Percentiles rank a stretch among this genome's conserved stretches.
These are phyloP conservation scores for Protobothrops mucrosquamatus DNA, from an alignment of 2,113 vertebrate species.

Conservation along the genomic window DNA sequence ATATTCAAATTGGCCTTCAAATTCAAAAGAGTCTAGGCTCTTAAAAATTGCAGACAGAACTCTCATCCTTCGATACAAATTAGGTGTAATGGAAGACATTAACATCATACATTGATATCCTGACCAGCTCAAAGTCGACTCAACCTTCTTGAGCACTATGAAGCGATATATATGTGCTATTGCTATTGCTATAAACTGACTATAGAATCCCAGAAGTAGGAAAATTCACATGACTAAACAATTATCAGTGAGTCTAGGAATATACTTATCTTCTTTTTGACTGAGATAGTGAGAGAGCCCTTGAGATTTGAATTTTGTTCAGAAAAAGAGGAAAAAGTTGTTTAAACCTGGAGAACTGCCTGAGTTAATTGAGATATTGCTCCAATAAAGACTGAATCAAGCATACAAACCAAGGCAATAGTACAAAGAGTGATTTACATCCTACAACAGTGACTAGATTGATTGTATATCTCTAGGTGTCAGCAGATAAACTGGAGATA, in stretches of 20 bases:
- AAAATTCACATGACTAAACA: neutral
- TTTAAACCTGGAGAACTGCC: constrained; percentile 39
- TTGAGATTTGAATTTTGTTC: constrained; percentile 22
- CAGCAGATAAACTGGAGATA: constrained; percentile 21
- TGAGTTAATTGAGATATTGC: constrained; percentile 22
- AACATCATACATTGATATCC: neutral
- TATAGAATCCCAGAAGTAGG: neutral
- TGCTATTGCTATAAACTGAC: neutral
- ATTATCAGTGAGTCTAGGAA: constrained; percentile 14
- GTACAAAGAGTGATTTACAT: constrained; percentile 44
- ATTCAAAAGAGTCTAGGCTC: neutral
- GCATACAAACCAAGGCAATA: neutral
- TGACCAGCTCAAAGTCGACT: neutral
- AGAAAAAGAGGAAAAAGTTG: constrained; percentile 37
- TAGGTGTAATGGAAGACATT: neutral
- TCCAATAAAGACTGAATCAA: constrained; percentile 17
- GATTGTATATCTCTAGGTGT: constrained; percentile 8
- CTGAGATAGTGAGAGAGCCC: neutral
- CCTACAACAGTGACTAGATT: constrained; percentile 32
- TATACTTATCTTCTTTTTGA: neutral
- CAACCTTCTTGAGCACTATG: neutral
- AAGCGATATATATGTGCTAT: neutral
- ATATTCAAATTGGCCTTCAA: neutral
- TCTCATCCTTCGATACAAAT: neutral
- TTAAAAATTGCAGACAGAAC: neutral